phyloP scores from a whole-genome alignment of 2,797 vertebrate species.

The Perodicticus potto region DNA sequence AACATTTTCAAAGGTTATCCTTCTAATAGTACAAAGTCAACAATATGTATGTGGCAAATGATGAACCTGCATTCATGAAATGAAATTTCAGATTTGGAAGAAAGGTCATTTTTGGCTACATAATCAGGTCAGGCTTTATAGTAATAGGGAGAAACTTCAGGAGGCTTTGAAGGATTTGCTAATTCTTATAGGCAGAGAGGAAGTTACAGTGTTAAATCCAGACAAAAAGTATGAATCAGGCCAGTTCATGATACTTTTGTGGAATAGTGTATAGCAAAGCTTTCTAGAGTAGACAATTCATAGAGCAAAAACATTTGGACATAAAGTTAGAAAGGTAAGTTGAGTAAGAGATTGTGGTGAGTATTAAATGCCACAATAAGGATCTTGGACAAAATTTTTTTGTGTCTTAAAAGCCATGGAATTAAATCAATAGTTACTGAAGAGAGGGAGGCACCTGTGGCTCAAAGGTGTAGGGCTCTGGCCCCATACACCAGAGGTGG shows the following conservation, averaged over 20 bases:
- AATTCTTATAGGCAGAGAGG: neutral
- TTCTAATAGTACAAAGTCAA: conserved; percentile 32
- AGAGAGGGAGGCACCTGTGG: neutral
- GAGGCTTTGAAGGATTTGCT: conserved; percentile 5
- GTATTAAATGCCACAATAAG: conserved; percentile 1
- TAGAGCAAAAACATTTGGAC: neutral
- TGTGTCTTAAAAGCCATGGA: conserved; percentile 24
- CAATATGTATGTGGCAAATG: conserved; percentile 14
- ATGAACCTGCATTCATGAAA: neutral
- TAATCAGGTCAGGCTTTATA: conserved; percentile 5
- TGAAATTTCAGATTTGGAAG: conserved; percentile 24
- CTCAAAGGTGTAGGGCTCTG: too few species aligned
- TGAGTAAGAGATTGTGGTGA: neutral
- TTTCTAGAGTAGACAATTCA: neutral
- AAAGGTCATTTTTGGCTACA: neutral
- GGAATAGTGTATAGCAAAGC: neutral
- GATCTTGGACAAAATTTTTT: conserved; percentile 7
- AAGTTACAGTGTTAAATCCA: neutral
- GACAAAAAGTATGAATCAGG: neutral
- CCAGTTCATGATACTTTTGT: neutral
- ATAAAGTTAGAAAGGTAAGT: neutral
- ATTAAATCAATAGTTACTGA: conserved; percentile 46
- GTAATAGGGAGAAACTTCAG: neutral
- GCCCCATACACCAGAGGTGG: too few species aligned
- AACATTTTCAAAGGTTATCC: neutral